Evolutionary conservation across 2,113 vertebrate genomes (phyloP).

Genomic region (Cephalopholis sonnerati): DNA sequence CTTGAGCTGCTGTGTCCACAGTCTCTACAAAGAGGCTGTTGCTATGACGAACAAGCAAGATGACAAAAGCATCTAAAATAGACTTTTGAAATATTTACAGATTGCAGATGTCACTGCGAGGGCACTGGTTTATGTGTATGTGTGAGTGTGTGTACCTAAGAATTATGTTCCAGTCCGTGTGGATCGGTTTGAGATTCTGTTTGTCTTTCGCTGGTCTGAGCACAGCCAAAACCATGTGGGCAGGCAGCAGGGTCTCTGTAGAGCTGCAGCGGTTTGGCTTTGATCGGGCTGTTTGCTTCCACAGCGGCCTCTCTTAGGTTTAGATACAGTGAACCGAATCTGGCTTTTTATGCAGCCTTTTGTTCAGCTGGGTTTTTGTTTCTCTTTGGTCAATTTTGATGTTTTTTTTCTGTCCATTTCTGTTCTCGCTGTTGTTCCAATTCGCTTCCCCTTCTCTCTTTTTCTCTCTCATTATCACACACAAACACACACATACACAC

Average conservation of each 20-base stretch:
- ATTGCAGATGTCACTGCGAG: not conserved
- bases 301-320: conserved; percentile 35
- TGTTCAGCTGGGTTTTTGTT: not conserved
- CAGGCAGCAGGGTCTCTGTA: conserved; percentile 36
- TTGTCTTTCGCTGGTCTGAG: conserved; percentile 64
- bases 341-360: not conserved
- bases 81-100: not conserved
- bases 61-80: not conserved
- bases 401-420: conserved; percentile 2
- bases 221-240: conserved; percentile 48
- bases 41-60: not conserved
- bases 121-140: not conserved
- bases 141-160: conserved; percentile 3
- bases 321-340: conserved; percentile 25
- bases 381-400: conserved; percentile 21
- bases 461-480: conserved; percentile 14
- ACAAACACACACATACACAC: conserved; percentile 4
- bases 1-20: not conserved
- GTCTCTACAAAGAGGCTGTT: not conserved
- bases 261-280: conserved; percentile 48
- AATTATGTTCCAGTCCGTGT: conserved; percentile 23
- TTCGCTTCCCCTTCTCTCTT: not conserved
- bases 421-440: not conserved
- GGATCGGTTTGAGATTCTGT: conserved; percentile 43
- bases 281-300: conserved; percentile 54